Percentiles rank a stretch among this genome's conserved stretches.
Conservation (phyloP, 2,888 invertebrate species). For the Iphiclides podalirius region DNA sequence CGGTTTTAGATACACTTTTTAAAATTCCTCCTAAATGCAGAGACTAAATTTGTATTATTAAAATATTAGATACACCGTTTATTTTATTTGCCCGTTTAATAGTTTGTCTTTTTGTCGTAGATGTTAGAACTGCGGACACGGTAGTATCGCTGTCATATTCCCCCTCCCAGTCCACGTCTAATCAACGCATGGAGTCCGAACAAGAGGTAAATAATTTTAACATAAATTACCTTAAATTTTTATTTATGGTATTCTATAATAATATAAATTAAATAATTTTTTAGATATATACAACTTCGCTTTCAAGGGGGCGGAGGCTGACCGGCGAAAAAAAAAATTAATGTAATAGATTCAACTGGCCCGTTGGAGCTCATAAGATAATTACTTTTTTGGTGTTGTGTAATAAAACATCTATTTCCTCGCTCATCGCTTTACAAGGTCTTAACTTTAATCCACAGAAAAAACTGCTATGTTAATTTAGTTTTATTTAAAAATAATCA, state of each 20-base stretch:
- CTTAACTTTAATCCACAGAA: no score
- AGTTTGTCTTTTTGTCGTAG: slow-evolving; percentile 5
- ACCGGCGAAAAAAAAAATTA: slow-evolving; percentile 10
- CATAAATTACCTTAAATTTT: not conserved
- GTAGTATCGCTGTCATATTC: slow-evolving; percentile 14
- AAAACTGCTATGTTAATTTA: not conserved
- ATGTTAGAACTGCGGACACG: slow-evolving; percentile 2
- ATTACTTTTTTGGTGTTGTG: not conserved
- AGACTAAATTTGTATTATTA: no score
- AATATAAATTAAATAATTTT: not conserved
- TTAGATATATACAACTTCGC: slow-evolving; percentile 11
- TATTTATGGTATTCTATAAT: not conserved
- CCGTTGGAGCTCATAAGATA: not conserved
- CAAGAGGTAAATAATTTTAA: slow-evolving; percentile 11
- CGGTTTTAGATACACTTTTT: no score
- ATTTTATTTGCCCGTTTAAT: slow-evolving; percentile 15
- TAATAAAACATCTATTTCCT: no score
- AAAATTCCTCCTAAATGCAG: no score
- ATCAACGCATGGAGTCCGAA: slow-evolving; percentile 22
- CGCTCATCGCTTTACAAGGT: no score
- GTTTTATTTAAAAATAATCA: not conserved
- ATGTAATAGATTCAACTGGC: not conserved
- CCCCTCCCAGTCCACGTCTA: slow-evolving; percentile 14
- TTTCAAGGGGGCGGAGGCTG: slow-evolving; percentile 3
- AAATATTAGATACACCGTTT: no score